Evolutionary conservation across 1,140 invertebrate species (phyloP), one percentile per base, ranked within the genome.

Genomic region (Drosophila nigrodunni): DNA sequence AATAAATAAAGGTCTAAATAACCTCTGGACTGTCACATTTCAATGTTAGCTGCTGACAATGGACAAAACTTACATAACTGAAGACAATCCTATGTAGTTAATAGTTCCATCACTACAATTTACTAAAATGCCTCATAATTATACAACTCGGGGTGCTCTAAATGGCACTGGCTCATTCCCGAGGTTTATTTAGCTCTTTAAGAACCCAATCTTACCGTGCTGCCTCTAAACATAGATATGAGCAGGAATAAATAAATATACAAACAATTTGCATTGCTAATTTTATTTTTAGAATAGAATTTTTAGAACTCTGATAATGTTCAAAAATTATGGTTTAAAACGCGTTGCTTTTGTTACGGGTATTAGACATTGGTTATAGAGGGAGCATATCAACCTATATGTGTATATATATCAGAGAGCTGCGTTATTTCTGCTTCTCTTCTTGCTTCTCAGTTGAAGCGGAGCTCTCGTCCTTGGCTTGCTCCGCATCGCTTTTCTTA

Each of bases 341-440:
- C 52, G 60, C 41, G 5, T 57, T 49, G n/a, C 18, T 13, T 35
- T 46, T 50, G 10, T 35, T 49, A 60, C 21, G 21, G 21, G 34
- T 39, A 46, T 72, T 30, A 30, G 25, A 30, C 13, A 50, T 41
- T 34, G 10, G 18, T 10, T 9, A 41, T 46, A 15, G 7, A 6
- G 37, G 13, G 55, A 21, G 37, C 35, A 25, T 57, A 50, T 71
- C 1, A 15, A 8, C n/a, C 13, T 37, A 44, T n/a, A 30, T 52
- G 9, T 35, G 39, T 34, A 44, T 30, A 5, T 30, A 30, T 30
- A 30, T 30, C 25, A 30, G 25, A 30, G 25, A 5, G 25, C 25
- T 30, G 25, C 46, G 60, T 47, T 88, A 89, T 73, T 88, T 88
- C 8, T 83, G 85, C 18, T 83, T 89, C 57, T 88, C 85, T 21